Percentiles rank a stretch among this genome's conserved stretches.
These are phyloP conservation scores for Ibidorhyncha struthersii DNA, from an alignment of 2,113 vertebrate species.

Conservation along the genomic window DNA sequence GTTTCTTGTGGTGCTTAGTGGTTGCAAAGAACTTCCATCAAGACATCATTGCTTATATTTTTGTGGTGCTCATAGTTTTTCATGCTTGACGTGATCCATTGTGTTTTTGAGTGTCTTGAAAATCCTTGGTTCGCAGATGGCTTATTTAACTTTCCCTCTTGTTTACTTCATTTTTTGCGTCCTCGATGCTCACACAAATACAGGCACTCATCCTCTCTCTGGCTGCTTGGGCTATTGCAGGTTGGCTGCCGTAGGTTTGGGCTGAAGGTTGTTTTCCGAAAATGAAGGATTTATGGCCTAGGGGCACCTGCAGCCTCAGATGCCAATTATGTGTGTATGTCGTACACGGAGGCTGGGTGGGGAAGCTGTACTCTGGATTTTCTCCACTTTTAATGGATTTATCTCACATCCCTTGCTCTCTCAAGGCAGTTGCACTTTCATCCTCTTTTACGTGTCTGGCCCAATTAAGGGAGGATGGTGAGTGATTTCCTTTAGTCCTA, in stretches of 20 bases:
- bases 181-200: background rate
- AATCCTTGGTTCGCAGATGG: rapidly evolving
- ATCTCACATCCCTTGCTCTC: background rate
- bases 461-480: background rate
- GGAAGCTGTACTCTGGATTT: background rate
- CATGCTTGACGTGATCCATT: rapidly evolving
- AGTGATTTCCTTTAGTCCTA: background rate
- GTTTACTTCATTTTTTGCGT: background rate
- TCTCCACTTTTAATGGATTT: background rate
- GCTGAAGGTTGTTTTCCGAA: background rate
- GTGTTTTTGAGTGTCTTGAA: background rate
- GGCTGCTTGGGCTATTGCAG: background rate
- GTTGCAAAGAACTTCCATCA: background rate
- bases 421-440: background rate
- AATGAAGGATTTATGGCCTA: background rate
- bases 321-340: background rate
- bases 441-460: background rate
- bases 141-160: background rate
- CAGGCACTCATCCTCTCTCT: background rate
- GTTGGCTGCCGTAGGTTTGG: background rate
- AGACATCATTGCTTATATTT: background rate
- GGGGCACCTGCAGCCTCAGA: background rate
- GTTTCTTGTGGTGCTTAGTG: background rate
- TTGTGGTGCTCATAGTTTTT: background rate
- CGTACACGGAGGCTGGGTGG: background rate